Conservation (phyloP, 2,888 invertebrate species). For the Drosophila longiperda region DNA sequence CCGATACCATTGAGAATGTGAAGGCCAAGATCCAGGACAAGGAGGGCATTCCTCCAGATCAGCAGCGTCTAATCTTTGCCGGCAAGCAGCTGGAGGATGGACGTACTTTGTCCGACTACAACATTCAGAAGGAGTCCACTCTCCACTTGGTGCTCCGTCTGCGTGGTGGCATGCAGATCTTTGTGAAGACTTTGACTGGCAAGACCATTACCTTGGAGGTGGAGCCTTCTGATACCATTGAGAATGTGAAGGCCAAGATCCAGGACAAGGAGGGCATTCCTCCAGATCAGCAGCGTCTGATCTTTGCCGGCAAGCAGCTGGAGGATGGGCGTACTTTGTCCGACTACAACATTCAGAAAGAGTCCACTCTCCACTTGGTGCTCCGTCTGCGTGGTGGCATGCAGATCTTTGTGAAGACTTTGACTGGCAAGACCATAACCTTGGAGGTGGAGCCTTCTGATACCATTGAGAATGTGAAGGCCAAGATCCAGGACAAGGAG, state of each 20-base stretch:
- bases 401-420: slow-evolving; percentile 54
- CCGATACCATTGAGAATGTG: slow-evolving; percentile 51
- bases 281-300: slow-evolving; percentile 43
- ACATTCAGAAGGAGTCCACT: slow-evolving; percentile 50
- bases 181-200: slow-evolving; percentile 52
- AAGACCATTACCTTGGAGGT: slow-evolving; percentile 54
- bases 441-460: slow-evolving; percentile 49
- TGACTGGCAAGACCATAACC: slow-evolving; percentile 55
- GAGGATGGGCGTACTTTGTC: slow-evolving; percentile 36
- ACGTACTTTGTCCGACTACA: slow-evolving; percentile 46
- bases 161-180: slow-evolving; percentile 51
- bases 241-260: slow-evolving; percentile 53
- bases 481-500: slow-evolving; percentile 54
- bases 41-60: slow-evolving; percentile 52
- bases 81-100: slow-evolving; percentile 49
- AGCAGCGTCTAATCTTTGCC: slow-evolving; percentile 50
- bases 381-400: slow-evolving; percentile 49
- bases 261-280: slow-evolving; percentile 53
- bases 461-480: slow-evolving; percentile 53
- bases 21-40: slow-evolving; percentile 56
- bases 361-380: slow-evolving; percentile 36
- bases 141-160: slow-evolving; percentile 50
- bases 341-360: slow-evolving; percentile 49
- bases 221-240: slow-evolving; percentile 49
- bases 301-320: slow-evolving; percentile 48